Evolutionary conservation across 1,140 invertebrate genomes (phyloP), one percentile per base, ranked within the genome.

Genomic region (Asbolus verrucosus): DNA sequence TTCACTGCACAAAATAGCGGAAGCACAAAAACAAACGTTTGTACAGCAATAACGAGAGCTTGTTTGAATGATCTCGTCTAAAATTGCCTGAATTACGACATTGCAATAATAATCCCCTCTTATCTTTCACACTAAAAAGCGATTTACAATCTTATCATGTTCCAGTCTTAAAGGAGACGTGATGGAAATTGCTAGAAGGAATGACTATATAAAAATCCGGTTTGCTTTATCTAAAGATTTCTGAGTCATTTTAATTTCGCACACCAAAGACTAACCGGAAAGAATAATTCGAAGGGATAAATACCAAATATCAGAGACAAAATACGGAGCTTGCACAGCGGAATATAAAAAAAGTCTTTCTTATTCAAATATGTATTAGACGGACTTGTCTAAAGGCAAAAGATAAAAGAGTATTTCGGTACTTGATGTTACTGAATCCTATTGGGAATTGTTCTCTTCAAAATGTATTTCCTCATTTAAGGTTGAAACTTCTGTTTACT

Each of bases 141-240:
- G 46, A 54, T 54, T 54, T 54, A 54, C 27, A 54, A 21, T 54
- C 46, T 54, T 54, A 54, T 54, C 46, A 54, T 54, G 46, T 54
- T 54, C 46, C 46, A 54, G 14, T 54, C 27, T 54, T 9, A 14
- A 27, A 19, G 2, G 13, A 43, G 15, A 43, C 11, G 39, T 43
- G 39, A 43, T 14, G 5, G 46, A 14, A 54, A 27, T 27, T 27
- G 13, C 27, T 27, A 6, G 24, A 24, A 54, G 8, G 21, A 54
- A 27, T 54, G n/a, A n/a, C 19, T n/a, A n/a, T n/a, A n/a, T n/a
- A n/a, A n/a, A 27, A 27, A 54, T 54, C 46, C n/a, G 46, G 6
- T 27, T 21, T 21, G 43, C 8, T 50, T 41, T 16, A n/a, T n/a
- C n/a, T n/a, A n/a, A n/a, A n/a, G n/a, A n/a, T n/a, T n/a, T n/a